Percentiles rank a stretch among this genome's conserved stretches.
These are phyloP conservation scores for Pterois miles DNA, from an alignment of 2,797 vertebrate genomes.

Conservation along the genomic window DNA sequence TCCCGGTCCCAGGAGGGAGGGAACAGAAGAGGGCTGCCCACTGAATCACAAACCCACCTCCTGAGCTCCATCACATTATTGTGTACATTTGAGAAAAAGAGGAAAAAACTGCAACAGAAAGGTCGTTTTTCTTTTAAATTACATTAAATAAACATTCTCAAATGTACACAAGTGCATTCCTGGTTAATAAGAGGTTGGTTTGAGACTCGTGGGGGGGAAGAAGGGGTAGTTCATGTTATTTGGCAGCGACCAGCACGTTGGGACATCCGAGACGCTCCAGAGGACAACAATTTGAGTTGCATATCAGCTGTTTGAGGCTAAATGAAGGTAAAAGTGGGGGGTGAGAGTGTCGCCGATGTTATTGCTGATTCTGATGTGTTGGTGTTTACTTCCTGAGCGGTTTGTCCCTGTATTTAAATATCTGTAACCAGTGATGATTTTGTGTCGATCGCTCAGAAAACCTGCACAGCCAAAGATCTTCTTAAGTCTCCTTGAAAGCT, in stretches of 20 bases:
- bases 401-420: constrained; percentile 51
- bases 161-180: constrained; percentile 73
- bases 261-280: constrained; percentile 40
- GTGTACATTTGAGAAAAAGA: constrained; percentile 66
- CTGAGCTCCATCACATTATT: constrained; percentile 20
- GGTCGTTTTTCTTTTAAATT: constrained; percentile 47
- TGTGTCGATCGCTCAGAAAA: constrained; percentile 13
- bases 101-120: constrained; percentile 9
- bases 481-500: neutral
- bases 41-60: constrained; percentile 57
- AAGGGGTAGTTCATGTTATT: constrained; percentile 42
- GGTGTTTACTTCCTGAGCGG: constrained; percentile 72
- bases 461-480: constrained; percentile 11
- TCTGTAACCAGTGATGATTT: constrained; percentile 23
- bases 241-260: constrained; percentile 66
- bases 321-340: constrained; percentile 20
- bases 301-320: constrained; percentile 43
- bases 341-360: constrained; percentile 45
- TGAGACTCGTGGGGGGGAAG: constrained; percentile 52
- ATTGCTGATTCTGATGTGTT: constrained; percentile 70
- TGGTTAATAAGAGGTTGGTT: constrained; percentile 56
- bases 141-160: constrained; percentile 72
- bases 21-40: constrained; percentile 53
- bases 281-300: constrained; percentile 37
- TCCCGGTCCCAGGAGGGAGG: constrained; percentile 75